phyloP scores from a whole-genome alignment of 2,113 vertebrate species.

The Notarius quadriscutis region DNA sequence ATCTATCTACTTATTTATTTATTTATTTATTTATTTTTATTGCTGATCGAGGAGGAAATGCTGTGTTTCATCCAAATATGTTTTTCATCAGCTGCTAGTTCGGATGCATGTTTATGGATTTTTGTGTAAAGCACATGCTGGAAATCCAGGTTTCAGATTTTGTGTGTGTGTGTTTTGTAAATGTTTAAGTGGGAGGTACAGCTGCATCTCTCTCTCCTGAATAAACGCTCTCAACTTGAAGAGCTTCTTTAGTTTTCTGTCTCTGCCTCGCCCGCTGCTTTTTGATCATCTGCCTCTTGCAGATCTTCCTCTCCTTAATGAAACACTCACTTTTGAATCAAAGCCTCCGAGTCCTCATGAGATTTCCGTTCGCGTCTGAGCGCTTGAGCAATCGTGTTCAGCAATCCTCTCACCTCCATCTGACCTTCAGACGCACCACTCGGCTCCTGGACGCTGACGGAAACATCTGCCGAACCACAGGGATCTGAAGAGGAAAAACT shows the following conservation, averaged over 20 bases:
- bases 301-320: not conserved
- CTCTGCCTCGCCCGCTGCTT: not conserved
- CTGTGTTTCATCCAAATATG: not conserved
- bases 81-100: not conserved
- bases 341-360: not conserved
- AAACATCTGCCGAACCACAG: not conserved
- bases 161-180: not conserved
- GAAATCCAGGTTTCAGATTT: not conserved
- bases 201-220: not conserved
- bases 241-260: not conserved
- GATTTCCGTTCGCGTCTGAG: not conserved
- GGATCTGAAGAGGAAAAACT: not conserved
- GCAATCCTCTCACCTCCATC: not conserved
- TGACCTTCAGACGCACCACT: slow-evolving; percentile 3
- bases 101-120: not conserved
- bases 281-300: not conserved
- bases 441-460: not conserved
- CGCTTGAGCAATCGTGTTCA: not conserved
- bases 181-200: slow-evolving; percentile 7
- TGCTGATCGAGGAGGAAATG: no score
- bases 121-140: not conserved
- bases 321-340: not conserved
- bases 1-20: no score
- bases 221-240: slow-evolving; percentile 2
- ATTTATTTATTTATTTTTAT: no score